phyloP scores from a whole-genome alignment of 2,797 vertebrate species.

The Lepidocolaptes lacrymiger region DNA sequence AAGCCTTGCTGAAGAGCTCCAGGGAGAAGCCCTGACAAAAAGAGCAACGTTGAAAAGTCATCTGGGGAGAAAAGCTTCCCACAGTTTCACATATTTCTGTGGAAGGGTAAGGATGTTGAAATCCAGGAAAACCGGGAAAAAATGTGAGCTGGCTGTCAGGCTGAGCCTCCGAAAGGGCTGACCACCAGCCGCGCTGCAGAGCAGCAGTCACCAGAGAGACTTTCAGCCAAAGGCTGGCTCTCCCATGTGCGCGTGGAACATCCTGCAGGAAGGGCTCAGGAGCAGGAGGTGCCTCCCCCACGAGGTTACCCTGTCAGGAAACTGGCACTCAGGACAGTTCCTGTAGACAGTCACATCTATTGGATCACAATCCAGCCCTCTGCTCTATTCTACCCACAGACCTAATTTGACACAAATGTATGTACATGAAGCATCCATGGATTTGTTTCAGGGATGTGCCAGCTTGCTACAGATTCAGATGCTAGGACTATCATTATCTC shows the following conservation, averaged over 20 bases:
- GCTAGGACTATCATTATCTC: not conserved
- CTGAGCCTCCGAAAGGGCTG: not conserved
- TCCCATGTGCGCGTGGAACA: accelerated
- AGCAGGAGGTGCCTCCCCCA: not conserved
- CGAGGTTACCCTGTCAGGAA: not conserved
- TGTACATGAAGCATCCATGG: not conserved
- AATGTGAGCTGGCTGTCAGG: not conserved
- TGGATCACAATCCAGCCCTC: not conserved
- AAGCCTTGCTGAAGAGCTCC: not conserved
- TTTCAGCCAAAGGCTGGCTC: not conserved
- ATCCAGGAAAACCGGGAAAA: not conserved
- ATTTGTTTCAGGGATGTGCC: not conserved
- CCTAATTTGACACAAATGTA: not conserved
- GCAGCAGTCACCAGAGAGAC: not conserved
- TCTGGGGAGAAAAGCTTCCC: not conserved
- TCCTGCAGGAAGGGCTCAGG: not conserved
- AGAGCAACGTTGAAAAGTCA: not conserved
- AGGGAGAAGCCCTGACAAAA: not conserved
- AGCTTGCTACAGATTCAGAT: not conserved
- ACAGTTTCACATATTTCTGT: not conserved
- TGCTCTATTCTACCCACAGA: not conserved
- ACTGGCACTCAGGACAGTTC: not conserved
- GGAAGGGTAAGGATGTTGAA: not conserved
- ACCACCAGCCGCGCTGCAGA: not conserved
- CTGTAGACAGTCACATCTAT: not conserved